Evolutionary conservation across 2,888 invertebrate species (phyloP).

Genomic region (Cheiracanthium punctorium): DNA sequence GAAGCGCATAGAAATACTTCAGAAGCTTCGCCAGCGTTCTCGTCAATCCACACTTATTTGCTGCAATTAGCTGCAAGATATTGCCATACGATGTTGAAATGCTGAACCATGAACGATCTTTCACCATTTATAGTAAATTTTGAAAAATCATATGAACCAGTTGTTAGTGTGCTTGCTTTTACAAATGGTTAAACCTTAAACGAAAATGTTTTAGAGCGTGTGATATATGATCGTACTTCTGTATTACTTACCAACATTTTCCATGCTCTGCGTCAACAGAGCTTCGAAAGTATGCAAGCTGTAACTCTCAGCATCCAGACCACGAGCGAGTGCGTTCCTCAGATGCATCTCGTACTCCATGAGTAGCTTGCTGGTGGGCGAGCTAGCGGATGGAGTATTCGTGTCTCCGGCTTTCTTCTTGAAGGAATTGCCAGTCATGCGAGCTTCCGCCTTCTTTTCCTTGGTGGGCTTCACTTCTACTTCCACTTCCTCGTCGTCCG

Average conservation of each 20-base stretch:
- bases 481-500: constrained; percentile 54
- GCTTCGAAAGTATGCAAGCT: constrained; percentile 95
- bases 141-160: too few relatives aligned
- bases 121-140: too few relatives aligned
- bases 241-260: constrained; percentile 83
- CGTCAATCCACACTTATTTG: too few relatives aligned
- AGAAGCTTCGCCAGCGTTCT: too few relatives aligned
- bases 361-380: constrained; percentile 87
- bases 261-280: constrained; percentile 93
- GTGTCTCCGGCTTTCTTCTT: constrained; percentile 6
- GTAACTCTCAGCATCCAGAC: constrained; percentile 96
- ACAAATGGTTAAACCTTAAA: too few relatives aligned
- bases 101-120: too few relatives aligned
- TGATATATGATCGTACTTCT: too few relatives aligned
- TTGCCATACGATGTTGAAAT: too few relatives aligned
- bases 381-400: constrained; percentile 81
- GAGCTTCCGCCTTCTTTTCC: constrained; percentile 14
- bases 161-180: too few relatives aligned
- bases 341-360: constrained; percentile 96
- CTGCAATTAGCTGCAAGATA: too few relatives aligned
- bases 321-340: constrained; percentile 92
- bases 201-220: too few relatives aligned
- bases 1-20: too few relatives aligned
- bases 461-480: constrained; percentile 15
- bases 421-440: constrained; percentile 5